phyloP scores from a whole-genome alignment of 2,888 invertebrate genomes.

The Meteorus colon region DNA sequence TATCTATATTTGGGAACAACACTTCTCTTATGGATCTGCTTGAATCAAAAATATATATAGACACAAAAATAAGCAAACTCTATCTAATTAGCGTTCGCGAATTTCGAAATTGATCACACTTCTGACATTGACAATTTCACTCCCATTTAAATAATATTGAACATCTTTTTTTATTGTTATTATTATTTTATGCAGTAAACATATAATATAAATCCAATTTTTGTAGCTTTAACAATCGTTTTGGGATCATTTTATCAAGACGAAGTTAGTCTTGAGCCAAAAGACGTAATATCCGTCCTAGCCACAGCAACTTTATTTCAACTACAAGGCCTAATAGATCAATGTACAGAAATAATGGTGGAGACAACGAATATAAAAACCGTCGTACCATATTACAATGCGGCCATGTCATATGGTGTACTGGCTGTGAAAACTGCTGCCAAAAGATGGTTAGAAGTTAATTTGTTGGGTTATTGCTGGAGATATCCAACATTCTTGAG shows the following conservation, averaged over 20 bases:
- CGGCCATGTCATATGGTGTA: slow-evolving; percentile 81
- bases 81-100: not conserved
- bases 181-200: slow-evolving; percentile 25
- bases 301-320: slow-evolving; percentile 85
- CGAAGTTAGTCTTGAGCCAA: slow-evolving; percentile 81
- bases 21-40: slow-evolving; percentile 40
- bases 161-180: not conserved
- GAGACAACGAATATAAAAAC: slow-evolving; percentile 84
- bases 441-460: slow-evolving; percentile 82
- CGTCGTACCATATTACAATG: slow-evolving; percentile 81
- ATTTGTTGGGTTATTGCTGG: slow-evolving; percentile 78
- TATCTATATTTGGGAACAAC: slow-evolving; percentile 50
- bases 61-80: not conserved
- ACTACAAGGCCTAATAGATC: slow-evolving; percentile 82
- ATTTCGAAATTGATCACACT: slow-evolving; percentile 2
- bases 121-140: not conserved
- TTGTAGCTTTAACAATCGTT: slow-evolving; percentile 80
- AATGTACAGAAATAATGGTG: slow-evolving; percentile 83
- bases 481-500: slow-evolving; percentile 76
- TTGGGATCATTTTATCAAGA: slow-evolving; percentile 86
- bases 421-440: slow-evolving; percentile 78
- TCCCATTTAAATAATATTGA: not conserved
- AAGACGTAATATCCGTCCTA: slow-evolving; percentile 80
- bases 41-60: not conserved
- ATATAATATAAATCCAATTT: slow-evolving; percentile 26